Evolutionary conservation across 2,113 vertebrate species (phyloP), one percentile per base, ranked within the genome.

Genomic region (Lanius collurio): DNA sequence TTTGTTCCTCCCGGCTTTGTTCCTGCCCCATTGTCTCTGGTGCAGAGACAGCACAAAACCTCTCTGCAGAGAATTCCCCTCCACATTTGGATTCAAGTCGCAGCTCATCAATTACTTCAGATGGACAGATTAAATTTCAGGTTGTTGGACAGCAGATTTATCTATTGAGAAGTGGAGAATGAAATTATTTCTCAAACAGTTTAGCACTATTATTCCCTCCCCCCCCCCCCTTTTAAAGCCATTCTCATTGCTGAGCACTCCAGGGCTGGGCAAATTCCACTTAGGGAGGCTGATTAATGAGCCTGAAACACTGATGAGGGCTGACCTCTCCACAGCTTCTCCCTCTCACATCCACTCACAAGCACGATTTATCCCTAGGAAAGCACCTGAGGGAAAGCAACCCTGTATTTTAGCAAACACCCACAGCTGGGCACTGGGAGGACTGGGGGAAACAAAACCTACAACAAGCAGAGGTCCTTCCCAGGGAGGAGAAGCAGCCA

Each of bases 161-260:
- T 96, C 56, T 69, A 82, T 27, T 57, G 60, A 75, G 94, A 46
- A 60, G 71, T 2, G 24, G 78, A 92, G 93, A 96, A 83, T 73
- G 22, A 47, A 95, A 95, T 95, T 79, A 89, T 71, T 90, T 94
- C 95, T 90, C 91, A 42, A 91, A 85, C 71, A 57, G 86, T 91
- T 94, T 86, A 92, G 86, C 67, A 44, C 77, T 93, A 86, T 95
- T 87, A 59, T 63, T 83, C 19, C 53, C 56, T 39, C 23, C 28
- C 33, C 28, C 11, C 11, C 3, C 4, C 55, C 62, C 60, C 1
- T 87, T 76, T 42, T 16, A 77, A 60, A 87, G 59, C 46, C 75
- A 31, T 59, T 52, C 71, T 60, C 75, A 33, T 9, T 1, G 7
- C 47, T 50, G 60, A 76, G 22, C 0, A 4, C 49, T 62, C 83